Base-by-base conservation (phyloP, 2,888 invertebrate species). In the Eupithecia dodoneata region DNA sequence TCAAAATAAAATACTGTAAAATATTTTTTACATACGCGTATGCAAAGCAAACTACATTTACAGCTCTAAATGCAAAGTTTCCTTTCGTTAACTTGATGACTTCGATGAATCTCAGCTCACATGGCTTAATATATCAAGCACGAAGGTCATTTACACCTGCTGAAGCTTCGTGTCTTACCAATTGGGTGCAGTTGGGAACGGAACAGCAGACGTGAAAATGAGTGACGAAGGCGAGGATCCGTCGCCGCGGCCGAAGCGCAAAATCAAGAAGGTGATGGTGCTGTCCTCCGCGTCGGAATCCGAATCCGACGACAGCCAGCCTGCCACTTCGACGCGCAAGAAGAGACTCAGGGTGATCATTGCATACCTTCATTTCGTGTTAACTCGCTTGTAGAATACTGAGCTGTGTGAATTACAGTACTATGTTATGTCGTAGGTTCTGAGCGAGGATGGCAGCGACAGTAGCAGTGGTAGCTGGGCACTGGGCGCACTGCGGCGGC, bases 361-460 rank as follows among this genome's bases (percentile, higher is more conserved):
- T 18, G 65, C 44, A 71, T 44, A 44, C 30, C 73, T 9, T 59
- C 66, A 47, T 71, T 71, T 13, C 18, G 63, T 76, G 70, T 69
- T 52, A 3, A 71, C 66, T 41, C 65, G 7, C 41, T 30, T 12
- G 44, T 71, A 42, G 42, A 52, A 15, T n/a, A 12, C 30, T 13
- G 45, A 72, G 70, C 18, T 66, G 12, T 44, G 30, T 73, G 42
- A 59, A 45, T 82, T 66, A 78, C 76, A 82, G 52, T 45, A 47
- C 69, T 77, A 44, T 65, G 76, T 72, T 52, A 41, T 81, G 65
- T 94, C 95, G 81, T 90, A 96, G 96, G 95, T 95, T 85, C 89
- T 96, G 79, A 92, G 94, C 80, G 96, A 95, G 82, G 95, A 95
- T 69, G 94, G 92, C 13, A 93, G 91, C 79, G 92, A 91, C 79